phyloP scores from a whole-genome alignment of 2,113 vertebrate genomes.

The Montifringilla adamsi region DNA sequence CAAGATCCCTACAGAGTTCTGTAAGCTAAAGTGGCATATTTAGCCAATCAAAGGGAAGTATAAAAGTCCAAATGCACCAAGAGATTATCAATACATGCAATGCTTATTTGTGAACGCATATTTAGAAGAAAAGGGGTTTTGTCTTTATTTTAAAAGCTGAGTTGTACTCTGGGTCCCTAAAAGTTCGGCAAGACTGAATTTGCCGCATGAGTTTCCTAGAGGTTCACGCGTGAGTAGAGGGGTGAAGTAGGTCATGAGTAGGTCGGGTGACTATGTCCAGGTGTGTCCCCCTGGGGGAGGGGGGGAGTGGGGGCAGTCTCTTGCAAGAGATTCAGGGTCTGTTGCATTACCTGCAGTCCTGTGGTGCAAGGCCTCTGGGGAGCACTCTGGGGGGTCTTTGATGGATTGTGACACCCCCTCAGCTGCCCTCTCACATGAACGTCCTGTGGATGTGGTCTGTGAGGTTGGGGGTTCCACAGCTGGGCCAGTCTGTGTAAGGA shows the following conservation, averaged over 20 bases:
- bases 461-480: not conserved
- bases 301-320: not conserved
- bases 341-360: not conserved
- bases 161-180: not conserved
- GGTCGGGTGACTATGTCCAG: not conserved
- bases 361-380: not conserved
- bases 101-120: not conserved
- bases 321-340: not conserved
- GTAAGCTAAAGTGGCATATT: not conserved
- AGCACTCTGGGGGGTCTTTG: not conserved
- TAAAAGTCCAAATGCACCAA: not conserved
- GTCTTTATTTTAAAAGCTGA: not conserved
- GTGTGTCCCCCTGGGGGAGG: too few species aligned
- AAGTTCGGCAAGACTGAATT: not conserved
- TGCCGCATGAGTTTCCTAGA: not conserved
- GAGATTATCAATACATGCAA: not conserved
- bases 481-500: not conserved
- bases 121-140: not conserved
- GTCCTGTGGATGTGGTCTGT: not conserved
- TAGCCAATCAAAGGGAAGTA: not conserved
- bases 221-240: accelerated
- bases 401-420: not conserved
- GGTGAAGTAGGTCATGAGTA: not conserved
- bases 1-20: not conserved
- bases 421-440: not conserved